Base-by-base conservation (phyloP, 2,113 vertebrate genomes). In the Triplophysa siluroides region DNA sequence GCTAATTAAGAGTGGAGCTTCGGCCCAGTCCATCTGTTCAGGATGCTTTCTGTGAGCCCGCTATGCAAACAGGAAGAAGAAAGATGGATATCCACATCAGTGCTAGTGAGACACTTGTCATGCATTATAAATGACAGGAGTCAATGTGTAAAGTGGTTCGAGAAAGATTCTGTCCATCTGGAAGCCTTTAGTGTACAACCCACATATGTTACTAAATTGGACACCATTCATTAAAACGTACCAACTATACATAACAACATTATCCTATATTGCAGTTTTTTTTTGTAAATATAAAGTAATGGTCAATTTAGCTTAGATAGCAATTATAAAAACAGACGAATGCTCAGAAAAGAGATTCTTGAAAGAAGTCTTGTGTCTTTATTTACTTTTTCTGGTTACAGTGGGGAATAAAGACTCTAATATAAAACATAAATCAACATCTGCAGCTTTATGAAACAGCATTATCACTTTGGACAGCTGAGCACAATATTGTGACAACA, bases 371-470 rank as follows among this genome's bases (percentile, higher is more conserved):
- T 84, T 29, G 50, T 89, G 83, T 89, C 85, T 89, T 91, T 69
- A 47, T 85, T 79, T 26, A 47, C 33, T 65, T 52, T 43, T 86
- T 78, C 80, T 84, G 82, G 83, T 85, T 80, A 72, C 52, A 61
- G 38, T 50, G 87, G 85, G 83, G 72, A 81, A 75, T 74, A 78
- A 86, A 85, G 85, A 47, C 78, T 88, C 78, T 85, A 89, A 86
- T 85, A 87, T 84, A 87, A 83, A 88, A 66, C 71, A 75, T 60
- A 78, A 66, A 74, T 69, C 45, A 60, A 67, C 47, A 43, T 76
- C 43, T 77, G 54, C 79, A 80, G 76, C 67, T 78, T 77, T 82
- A 64, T 73, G 26, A 87, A 74, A 72, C 85, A 86, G 66, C 68
- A 61, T 69, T 60, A 71, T 66, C 68, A 70, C 41, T 66, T 58